Percentiles rank a stretch among this genome's conserved stretches.
Evolutionary conservation across 2,797 vertebrate species (phyloP).

Genomic region (Coracias cyanogaster): DNA sequence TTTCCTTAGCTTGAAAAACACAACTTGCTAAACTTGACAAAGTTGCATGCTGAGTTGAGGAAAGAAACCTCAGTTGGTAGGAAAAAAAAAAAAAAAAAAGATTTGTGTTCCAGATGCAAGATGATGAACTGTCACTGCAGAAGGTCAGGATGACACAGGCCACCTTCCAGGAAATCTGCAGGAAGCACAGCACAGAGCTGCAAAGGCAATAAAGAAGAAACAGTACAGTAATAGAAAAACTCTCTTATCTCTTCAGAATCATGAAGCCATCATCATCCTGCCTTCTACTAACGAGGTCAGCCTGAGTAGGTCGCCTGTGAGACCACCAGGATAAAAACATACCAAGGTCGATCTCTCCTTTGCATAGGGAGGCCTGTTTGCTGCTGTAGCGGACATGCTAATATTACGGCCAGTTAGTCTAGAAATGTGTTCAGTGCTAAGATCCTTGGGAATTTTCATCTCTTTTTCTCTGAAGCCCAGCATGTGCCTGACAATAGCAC

Average conservation of each 20-base stretch:
- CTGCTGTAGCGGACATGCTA: neutral
- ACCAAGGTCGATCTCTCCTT: neutral
- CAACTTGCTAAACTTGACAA: neutral
- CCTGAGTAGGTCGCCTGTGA: neutral
- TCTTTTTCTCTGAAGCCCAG: neutral
- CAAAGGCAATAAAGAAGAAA: neutral
- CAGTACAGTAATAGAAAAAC: conserved; percentile 4
- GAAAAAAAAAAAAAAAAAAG: neutral
- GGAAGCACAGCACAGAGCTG: neutral
- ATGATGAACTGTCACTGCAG: neutral
- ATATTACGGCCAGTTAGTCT: neutral
- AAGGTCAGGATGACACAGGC: neutral
- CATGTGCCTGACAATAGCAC: neutral
- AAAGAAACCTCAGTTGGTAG: neutral
- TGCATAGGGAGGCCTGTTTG: neutral
- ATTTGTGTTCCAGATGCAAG: neutral
- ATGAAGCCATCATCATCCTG: neutral
- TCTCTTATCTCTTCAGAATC: conserved; percentile 3
- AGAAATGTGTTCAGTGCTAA: neutral
- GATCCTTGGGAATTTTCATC: neutral
- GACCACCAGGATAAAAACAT: neutral
- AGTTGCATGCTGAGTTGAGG: neutral
- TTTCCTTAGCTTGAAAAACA: neutral
- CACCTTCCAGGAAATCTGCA: conserved; percentile 23
- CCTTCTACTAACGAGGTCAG: neutral